Percentiles rank a stretch among this genome's conserved stretches.
phyloP scores from a whole-genome alignment of 2,113 vertebrate species.

The Cairina moschata region DNA sequence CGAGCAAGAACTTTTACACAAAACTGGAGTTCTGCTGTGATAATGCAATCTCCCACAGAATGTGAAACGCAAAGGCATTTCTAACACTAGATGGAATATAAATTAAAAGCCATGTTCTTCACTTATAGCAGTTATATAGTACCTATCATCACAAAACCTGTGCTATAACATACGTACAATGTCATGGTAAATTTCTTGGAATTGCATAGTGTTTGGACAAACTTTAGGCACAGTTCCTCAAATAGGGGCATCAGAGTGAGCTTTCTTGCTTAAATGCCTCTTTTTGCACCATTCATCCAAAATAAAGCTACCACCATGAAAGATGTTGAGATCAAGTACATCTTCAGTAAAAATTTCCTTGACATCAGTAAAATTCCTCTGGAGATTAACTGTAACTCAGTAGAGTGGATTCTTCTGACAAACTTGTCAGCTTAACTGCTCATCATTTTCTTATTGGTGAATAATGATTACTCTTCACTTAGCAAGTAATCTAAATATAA shows the following conservation, averaged over 20 bases:
- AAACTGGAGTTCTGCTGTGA: not conserved
- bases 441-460: not conserved
- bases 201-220: not conserved
- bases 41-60: not conserved
- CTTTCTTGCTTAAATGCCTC: not conserved
- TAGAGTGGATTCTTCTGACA: not conserved
- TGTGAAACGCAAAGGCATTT: not conserved
- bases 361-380: not conserved
- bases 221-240: not conserved
- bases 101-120: not conserved
- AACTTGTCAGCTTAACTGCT: not conserved
- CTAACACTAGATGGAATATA: not conserved
- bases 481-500: not conserved
- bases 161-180: accelerated
- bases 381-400: not conserved
- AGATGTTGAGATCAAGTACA: not conserved
- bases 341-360: not conserved
- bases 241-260: not conserved
- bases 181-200: not conserved
- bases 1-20: not conserved
- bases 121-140: not conserved
- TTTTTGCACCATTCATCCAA: not conserved
- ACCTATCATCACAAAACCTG: not conserved
- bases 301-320: not conserved
- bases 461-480: not conserved